Percentiles rank a stretch among this genome's conserved stretches.
Conservation (phyloP, 2,888 invertebrate species). For the Drosophila parthenogenetica region DNA sequence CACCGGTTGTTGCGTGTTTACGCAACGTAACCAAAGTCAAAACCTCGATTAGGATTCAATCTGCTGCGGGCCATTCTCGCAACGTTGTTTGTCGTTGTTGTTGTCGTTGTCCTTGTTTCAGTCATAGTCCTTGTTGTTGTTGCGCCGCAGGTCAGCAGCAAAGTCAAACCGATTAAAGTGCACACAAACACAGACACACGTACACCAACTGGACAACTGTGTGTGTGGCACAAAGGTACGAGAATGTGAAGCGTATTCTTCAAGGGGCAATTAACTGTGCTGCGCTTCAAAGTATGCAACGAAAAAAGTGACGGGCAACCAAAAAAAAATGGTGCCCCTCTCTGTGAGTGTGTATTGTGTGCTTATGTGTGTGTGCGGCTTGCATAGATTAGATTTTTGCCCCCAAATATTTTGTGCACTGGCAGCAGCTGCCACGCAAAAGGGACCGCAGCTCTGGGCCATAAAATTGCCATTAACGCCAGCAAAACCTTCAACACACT, state of each 20-base stretch:
- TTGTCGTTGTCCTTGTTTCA: conserved; percentile 18
- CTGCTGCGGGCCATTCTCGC: conserved; percentile 69
- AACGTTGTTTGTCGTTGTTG: conserved; percentile 58
- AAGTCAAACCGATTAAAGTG: conserved; percentile 76
- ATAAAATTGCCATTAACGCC: conserved; percentile 83
- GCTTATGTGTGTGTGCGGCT: conserved; percentile 45
- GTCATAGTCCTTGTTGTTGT: conserved; percentile 36
- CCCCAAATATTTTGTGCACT: conserved; percentile 66
- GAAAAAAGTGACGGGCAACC: conserved; percentile 53
- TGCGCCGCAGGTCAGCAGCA: conserved; percentile 72
- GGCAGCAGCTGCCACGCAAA: conserved; percentile 59
- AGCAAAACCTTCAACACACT: conserved; percentile 45
- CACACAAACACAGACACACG: conserved; percentile 38
- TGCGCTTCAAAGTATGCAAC: conserved; percentile 64
- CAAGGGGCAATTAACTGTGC: conserved; percentile 83
- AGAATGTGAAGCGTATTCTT: conserved; percentile 72
- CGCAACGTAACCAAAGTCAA: conserved; percentile 84
- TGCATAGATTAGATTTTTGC: conserved; percentile 76
- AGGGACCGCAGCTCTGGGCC: conserved; percentile 72
- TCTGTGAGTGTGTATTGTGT: conserved; percentile 15
- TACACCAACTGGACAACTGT: conserved; percentile 48
- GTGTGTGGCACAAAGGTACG: conserved; percentile 61
- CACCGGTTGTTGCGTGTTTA: conserved; percentile 83
- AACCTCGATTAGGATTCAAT: conserved; percentile 84
- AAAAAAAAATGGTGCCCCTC: conserved; percentile 58